A percentile compares a stretch with the other conserved stretches of the same genome.
Conservation (phyloP, 2,113 vertebrate species). For the Parotia lawesii region DNA sequence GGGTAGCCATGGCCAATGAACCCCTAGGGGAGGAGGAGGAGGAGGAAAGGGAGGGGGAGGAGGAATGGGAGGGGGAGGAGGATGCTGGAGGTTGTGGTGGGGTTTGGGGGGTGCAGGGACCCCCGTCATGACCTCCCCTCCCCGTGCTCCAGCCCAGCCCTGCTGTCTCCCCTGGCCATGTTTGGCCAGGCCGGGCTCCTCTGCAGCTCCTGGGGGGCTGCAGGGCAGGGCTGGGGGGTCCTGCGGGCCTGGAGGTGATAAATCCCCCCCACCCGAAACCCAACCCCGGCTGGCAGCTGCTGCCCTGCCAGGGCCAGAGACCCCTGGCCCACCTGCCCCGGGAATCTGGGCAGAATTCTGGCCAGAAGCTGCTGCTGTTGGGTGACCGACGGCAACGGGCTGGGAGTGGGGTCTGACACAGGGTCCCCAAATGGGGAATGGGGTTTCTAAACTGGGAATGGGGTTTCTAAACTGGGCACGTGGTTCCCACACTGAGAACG, state of each 20-base stretch:
- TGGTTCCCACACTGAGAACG: neutral
- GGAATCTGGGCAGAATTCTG: neutral
- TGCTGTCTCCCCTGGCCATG: neutral
- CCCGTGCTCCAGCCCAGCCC: neutral
- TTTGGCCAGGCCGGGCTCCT: neutral
- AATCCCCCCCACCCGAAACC: neutral
- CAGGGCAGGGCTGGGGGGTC: neutral
- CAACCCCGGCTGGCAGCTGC: neutral
- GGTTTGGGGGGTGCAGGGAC: neutral
- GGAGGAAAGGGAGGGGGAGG: neutral
- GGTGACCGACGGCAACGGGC: rapidly evolving
- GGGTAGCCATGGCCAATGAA: no score
- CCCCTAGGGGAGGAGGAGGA: neutral
- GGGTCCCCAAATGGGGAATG: neutral
- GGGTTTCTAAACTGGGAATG: neutral
- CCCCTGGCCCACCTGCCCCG: neutral
- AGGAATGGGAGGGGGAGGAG: neutral
- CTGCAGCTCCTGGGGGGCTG: neutral
- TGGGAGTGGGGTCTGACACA: neutral
- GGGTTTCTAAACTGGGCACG: neutral
- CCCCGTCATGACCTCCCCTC: neutral
- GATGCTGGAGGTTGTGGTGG: neutral
- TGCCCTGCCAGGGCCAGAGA: neutral
- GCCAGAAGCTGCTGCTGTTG: rapidly evolving
- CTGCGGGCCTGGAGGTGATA: neutral